These are phyloP conservation scores for Urophycis tenuis DNA, from an alignment of 2,797 vertebrate species.

Conservation along the genomic window DNA sequence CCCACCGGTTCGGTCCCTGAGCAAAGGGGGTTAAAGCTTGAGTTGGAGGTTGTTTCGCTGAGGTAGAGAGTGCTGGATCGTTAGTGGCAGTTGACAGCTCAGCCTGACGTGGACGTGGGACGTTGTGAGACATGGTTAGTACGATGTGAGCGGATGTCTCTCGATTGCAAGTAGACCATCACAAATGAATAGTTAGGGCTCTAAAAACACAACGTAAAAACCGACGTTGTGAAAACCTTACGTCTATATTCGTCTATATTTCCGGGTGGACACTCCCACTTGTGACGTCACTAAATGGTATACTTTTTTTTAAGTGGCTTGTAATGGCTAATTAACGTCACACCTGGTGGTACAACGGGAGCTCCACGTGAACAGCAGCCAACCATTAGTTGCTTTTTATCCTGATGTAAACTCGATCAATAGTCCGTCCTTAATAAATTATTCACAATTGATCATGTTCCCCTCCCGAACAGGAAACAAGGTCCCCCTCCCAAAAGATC, in stretches of 20 bases:
- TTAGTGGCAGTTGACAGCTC: neutral
- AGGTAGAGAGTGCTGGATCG: neutral
- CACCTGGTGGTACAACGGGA: neutral
- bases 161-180: neutral
- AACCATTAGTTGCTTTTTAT: neutral
- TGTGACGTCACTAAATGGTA: neutral
- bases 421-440: neutral
- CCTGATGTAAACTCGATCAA: neutral
- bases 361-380: neutral
- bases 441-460: slow-evolving; percentile 1
- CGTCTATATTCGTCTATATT: neutral
- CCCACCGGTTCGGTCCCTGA: no score
- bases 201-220: neutral
- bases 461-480: slow-evolving; percentile 60
- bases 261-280: neutral
- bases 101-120: neutral
- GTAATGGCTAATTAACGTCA: neutral
- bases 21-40: neutral
- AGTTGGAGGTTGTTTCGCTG: neutral
- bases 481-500: slow-evolving; percentile 62
- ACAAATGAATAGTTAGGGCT: neutral
- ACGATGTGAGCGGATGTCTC: neutral
- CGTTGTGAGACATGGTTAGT: neutral
- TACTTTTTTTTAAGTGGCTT: neutral
- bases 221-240: neutral